Conservation (phyloP, 2,888 invertebrate genomes). For the Phasia obesa region DNA sequence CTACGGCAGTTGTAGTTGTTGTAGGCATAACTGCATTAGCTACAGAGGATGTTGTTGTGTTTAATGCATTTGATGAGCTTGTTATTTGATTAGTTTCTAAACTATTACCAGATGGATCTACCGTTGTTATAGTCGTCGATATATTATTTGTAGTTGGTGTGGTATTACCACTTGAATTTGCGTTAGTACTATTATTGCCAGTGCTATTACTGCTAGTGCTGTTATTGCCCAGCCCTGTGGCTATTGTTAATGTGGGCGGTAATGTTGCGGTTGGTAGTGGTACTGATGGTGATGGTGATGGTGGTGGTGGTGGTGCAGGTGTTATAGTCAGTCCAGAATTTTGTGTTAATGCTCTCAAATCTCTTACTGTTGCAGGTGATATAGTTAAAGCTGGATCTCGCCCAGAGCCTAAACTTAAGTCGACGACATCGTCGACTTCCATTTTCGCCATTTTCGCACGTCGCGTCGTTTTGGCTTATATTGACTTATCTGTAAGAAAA, state of each 20-base stretch:
- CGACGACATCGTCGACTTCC: conserved; percentile 95
- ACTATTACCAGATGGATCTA: conserved; percentile 60
- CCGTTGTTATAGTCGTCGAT: conserved; percentile 67
- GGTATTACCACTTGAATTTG: conserved; percentile 70
- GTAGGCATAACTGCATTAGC: conserved; percentile 8
- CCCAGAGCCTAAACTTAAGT: conserved; percentile 88
- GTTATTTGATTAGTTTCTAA: conserved; percentile 54
- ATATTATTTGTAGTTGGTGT: conserved; percentile 72
- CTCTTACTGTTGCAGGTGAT: conserved; percentile 82
- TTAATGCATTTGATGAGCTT: conserved; percentile 55
- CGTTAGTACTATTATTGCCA: conserved; percentile 65
- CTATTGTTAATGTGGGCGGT: conserved; percentile 26
- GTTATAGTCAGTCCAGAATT: conserved; percentile 86
- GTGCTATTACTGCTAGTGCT: conserved; percentile 28
- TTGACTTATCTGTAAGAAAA: conserved; percentile 76
- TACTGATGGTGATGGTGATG: conserved; percentile 80
- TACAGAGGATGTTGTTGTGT: conserved; percentile 59
- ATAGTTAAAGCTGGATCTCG: conserved; percentile 82
- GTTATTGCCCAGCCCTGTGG: conserved; percentile 32
- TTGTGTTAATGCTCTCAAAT: conserved; percentile 85
- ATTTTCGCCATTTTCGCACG: conserved; percentile 86
- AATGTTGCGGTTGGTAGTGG: conserved; percentile 80
- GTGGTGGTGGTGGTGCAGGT: conserved; percentile 84
- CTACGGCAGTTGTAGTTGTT: conserved; percentile 57
- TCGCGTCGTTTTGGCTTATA: conserved; percentile 79